A percentile compares a stretch with the other conserved stretches of the same genome.
Conservation (phyloP, 2,797 vertebrate genomes). For the Danio choprae region DNA sequence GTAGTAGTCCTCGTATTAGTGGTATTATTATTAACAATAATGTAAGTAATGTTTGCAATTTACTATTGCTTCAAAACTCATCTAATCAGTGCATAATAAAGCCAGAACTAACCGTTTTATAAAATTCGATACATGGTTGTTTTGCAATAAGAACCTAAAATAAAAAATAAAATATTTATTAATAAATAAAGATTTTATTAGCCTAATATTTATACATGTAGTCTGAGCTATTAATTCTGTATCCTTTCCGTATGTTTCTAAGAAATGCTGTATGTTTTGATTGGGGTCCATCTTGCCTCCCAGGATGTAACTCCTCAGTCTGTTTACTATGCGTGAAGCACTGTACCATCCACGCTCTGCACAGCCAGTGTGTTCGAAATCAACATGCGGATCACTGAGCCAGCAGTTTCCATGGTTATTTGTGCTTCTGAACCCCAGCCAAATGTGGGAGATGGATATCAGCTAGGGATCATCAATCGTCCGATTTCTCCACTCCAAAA, state of each 20-base stretch:
- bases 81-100: background rate
- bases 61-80: no score
- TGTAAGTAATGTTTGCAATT: no score
- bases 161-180: background rate
- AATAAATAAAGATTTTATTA: background rate
- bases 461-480: conserved; percentile 37
- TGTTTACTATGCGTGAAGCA: conserved; percentile 54
- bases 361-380: conserved; percentile 41
- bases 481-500: conserved; percentile 19
- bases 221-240: background rate
- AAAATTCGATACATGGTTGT: background rate
- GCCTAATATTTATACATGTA: conserved; percentile 3
- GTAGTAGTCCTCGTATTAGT: no score
- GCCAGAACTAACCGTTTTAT: background rate
- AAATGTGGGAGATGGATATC: conserved; percentile 51
- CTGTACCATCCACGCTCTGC: conserved; percentile 48
- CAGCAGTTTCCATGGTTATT: conserved; percentile 47
- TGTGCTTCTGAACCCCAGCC: conserved; percentile 47
- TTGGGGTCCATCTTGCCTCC: conserved; percentile 36
- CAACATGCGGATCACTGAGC: conserved; percentile 34
- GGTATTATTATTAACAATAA: no score
- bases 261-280: conserved; percentile 40
- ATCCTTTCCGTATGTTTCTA: background rate
- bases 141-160: background rate
- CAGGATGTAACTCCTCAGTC: conserved; percentile 39